Percentiles rank a stretch among this genome's conserved stretches.
These are phyloP conservation scores for Recurvirostra avosetta DNA, from an alignment of 2,113 vertebrate genomes.

Conservation along the genomic window DNA sequence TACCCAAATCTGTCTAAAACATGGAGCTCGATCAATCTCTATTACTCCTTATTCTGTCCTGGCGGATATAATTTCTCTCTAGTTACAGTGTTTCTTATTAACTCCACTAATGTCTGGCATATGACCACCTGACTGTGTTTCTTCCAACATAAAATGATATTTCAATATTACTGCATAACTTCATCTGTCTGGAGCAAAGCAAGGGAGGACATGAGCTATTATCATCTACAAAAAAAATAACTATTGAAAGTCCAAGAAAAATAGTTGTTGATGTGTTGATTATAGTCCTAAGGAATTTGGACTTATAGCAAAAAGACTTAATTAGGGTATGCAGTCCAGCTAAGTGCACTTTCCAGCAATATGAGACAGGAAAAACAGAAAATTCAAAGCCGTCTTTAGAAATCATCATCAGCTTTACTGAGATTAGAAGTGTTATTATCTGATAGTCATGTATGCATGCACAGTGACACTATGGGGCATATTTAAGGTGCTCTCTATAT, in stretches of 20 bases:
- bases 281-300: background rate
- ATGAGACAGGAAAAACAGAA: background rate
- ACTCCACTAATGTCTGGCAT: background rate
- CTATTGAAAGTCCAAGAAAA: background rate
- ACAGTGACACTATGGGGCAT: background rate
- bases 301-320: background rate
- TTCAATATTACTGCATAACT: background rate
- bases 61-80: background rate
- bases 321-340: background rate
- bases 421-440: background rate
- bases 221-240: background rate
- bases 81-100: background rate
- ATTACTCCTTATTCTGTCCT: background rate
- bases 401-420: background rate
- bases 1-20: background rate
- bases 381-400: background rate
- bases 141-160: background rate
- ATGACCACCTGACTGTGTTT: background rate
- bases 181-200: background rate
- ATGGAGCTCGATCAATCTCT: background rate
- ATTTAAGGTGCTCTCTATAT: background rate
- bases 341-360: background rate
- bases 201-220: background rate
- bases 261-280: background rate
- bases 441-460: background rate